Conservation (phyloP, 1,140 invertebrate species). For the Dendrolimus punctatus region DNA sequence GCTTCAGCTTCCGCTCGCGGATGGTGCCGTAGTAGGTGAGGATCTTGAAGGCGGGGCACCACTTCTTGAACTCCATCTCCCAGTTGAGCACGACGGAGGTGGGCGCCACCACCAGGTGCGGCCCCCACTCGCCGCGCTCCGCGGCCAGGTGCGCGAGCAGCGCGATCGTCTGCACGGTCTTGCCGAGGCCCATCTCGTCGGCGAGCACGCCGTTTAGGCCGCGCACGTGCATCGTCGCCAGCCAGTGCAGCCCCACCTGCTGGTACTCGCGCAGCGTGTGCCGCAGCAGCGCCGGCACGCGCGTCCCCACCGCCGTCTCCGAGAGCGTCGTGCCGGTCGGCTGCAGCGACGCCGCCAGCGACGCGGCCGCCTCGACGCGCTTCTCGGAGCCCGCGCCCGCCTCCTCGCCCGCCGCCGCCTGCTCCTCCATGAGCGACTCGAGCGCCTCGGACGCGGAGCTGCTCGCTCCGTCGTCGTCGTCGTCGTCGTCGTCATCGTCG, state of each 20-base stretch:
- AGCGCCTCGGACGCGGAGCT: constrained; percentile 22
- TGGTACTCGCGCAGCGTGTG: constrained; percentile 96
- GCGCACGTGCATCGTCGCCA: constrained; percentile 98
- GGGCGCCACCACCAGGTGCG: constrained; percentile 98
- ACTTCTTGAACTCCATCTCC: constrained; percentile 99
- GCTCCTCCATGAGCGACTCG: constrained; percentile 44
- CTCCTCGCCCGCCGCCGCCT: constrained; percentile 74
- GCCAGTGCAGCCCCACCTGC: constrained; percentile 98
- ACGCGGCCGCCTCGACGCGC: constrained; percentile 90
- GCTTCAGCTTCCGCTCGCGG: constrained; percentile 96
- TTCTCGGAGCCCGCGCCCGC: constrained; percentile 64
- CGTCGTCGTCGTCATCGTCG: constrained; percentile 34
- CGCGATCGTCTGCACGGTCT: constrained; percentile 99
- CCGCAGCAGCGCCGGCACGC: constrained; percentile 94
- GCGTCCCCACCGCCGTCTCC: constrained; percentile 95
- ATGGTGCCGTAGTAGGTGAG: constrained; percentile 98
- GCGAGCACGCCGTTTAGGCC: constrained; percentile 97
- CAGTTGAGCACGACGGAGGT: constrained; percentile 99
- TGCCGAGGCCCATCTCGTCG: constrained; percentile 95
- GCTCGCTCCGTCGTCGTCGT: constrained; percentile 38
- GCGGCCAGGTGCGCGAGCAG: constrained; percentile 97
- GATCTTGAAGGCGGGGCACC: constrained; percentile 99
- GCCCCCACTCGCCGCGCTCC: constrained; percentile 97
- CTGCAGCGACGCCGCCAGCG: constrained; percentile 95
- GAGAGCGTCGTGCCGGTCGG: constrained; percentile 98